phyloP scores from a whole-genome alignment of 2,888 invertebrate species.

The Aleiodes testaceus region DNA sequence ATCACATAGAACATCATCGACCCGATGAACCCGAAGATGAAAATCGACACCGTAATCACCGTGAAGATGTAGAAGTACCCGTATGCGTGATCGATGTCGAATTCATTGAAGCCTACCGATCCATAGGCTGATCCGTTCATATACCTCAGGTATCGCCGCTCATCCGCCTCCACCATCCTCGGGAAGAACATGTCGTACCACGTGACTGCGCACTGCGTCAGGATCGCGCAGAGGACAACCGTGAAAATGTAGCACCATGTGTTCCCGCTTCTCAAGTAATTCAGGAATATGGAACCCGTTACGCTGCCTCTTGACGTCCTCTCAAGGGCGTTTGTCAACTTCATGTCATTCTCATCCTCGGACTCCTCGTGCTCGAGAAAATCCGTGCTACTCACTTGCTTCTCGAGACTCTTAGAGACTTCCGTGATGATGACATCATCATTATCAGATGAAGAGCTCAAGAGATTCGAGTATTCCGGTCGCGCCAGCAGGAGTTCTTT shows the following conservation, averaged over 20 bases:
- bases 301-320: constrained; percentile 76
- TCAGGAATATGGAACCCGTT: constrained; percentile 71
- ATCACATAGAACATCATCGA: constrained; percentile 68
- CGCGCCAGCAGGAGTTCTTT: constrained; percentile 83
- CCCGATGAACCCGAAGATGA: constrained; percentile 70
- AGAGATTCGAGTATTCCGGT: constrained; percentile 84
- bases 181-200: constrained; percentile 81
- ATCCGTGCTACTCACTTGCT: too few relatives aligned
- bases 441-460: constrained; percentile 69
- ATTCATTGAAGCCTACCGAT: constrained; percentile 50
- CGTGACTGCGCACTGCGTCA: constrained; percentile 78
- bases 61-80: constrained; percentile 79
- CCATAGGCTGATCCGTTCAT: not conserved
- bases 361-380: constrained; percentile 53
- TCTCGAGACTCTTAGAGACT: too few relatives aligned
- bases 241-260: constrained; percentile 72
- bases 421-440: not conserved
- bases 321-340: constrained; percentile 49
- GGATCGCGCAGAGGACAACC: constrained; percentile 73
- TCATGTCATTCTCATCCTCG: not conserved
- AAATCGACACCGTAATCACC: constrained; percentile 73
- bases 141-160: constrained; percentile 57
- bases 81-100: constrained; percentile 56
- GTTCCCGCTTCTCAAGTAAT: constrained; percentile 76
- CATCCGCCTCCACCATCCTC: constrained; percentile 75